Conservation (phyloP, 2,797 vertebrate species). For the Fringilla coelebs region DNA sequence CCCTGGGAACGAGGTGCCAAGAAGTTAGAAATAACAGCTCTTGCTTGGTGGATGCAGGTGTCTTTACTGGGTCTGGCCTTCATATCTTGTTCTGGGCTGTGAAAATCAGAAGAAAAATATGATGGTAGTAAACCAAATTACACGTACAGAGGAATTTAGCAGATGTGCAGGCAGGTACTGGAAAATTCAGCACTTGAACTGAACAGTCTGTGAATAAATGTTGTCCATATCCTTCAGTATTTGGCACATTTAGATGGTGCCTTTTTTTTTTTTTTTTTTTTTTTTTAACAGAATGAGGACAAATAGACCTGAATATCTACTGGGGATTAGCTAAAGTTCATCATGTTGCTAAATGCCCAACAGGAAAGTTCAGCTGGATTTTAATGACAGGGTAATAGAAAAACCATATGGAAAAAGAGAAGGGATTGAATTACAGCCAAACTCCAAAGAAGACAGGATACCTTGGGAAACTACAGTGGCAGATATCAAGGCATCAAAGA, state of each 20-base stretch:
- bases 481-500: neutral
- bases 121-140: neutral
- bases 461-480: neutral
- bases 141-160: neutral
- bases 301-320: neutral
- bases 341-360: neutral
- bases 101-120: neutral
- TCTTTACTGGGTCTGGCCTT: neutral
- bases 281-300: neutral
- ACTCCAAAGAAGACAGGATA: neutral
- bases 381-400: neutral
- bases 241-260: neutral
- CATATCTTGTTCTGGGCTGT: neutral
- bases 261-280: neutral
- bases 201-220: neutral
- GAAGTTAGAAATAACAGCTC: neutral
- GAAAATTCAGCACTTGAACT: neutral
- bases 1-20: accelerated
- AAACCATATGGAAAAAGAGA: neutral
- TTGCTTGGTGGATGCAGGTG: neutral
- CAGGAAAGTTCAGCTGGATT: neutral
- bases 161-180: neutral
- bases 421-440: neutral
- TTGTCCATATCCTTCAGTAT: neutral
- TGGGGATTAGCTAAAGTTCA: neutral